Evolutionary conservation across 2,888 invertebrate genomes (phyloP), one percentile per base, ranked within the genome.

Genomic region (Globia sparganii): DNA sequence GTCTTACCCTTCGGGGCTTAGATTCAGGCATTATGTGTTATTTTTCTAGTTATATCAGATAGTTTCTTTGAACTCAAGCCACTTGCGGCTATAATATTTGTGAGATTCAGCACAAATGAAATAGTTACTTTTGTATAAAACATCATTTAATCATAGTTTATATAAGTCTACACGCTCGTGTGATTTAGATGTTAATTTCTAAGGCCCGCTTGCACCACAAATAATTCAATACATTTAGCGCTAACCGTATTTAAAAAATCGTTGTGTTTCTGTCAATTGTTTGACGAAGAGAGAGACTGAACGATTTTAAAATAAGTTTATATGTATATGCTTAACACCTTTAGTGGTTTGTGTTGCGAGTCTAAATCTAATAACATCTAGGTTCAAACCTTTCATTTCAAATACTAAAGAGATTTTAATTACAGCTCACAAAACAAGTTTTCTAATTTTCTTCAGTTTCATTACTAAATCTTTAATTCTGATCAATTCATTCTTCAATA

Each of bases 331-430:
- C 4, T 46, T 1, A 15, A 21, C 21, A 49, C 49, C 49, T 49
- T 49, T 21, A 21, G 18, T 49, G 5, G 6, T 21, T 49, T 49
- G 8, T 49, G 21, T 4, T n/a, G 53, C n/a, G n/a, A 5, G 53
- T 4, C 9, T 4, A 34, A 72, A 79, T 25, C 5, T 31, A 80
- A 46, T 56, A 13, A 80, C 31, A 31, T 49, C 15, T 25, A 43
- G 15, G 4, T 56, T 40, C 4, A 40, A 81, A 18, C 13, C 1
- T 31, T 31, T 43, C 5, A 61, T 66, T 81, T 56, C 2, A 66
- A 81, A 69, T 6, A 37, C 6, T 59, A 28, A 37, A 34, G 15
- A n/a, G n/a, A 67, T 72, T 83, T 83, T 46, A 77, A 72, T 72
- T 77, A 61, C 37, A 28, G 31, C 34, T 72, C 15, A 6, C 61